Evolutionary conservation across 1,140 invertebrate species (phyloP).

Genomic region (Ladona fulva): DNA sequence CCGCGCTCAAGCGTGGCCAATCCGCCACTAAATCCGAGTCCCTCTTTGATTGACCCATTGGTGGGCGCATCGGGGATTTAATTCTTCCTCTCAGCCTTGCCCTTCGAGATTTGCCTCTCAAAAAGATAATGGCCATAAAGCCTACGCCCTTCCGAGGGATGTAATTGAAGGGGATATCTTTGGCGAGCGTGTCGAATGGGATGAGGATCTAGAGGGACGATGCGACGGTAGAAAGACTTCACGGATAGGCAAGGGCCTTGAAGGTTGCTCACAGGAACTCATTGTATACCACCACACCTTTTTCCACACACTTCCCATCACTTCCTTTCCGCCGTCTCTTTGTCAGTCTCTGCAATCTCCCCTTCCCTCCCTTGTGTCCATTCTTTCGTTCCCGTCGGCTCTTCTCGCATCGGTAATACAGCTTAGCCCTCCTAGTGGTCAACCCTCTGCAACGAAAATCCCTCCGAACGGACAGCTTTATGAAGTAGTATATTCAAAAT

Average conservation of each 20-base stretch:
- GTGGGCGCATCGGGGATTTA: no score
- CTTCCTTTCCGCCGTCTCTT: neutral
- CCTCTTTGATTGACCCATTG: no score
- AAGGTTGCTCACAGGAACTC: neutral
- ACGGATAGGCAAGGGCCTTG: neutral
- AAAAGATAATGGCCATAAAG: no score
- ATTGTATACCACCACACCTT: neutral
- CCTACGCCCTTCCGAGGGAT: neutral
- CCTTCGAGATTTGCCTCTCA: no score
- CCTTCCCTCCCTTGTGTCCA: neutral
- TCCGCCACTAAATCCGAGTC: no score
- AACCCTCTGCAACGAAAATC: no score
- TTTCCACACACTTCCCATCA: neutral
- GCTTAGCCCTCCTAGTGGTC: no score
- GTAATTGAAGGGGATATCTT: neutral
- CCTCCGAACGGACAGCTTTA: no score
- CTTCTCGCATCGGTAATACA: neutral
- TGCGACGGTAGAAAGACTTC: neutral
- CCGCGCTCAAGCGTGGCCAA: no score
- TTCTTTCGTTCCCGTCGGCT: no score
- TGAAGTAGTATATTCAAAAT: no score
- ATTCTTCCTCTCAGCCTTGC: no score
- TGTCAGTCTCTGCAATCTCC: neutral
- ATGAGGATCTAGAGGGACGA: neutral
- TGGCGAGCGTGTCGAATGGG: neutral